Base-by-base conservation (phyloP, 2,113 vertebrate genomes). In the Lagopus muta region DNA sequence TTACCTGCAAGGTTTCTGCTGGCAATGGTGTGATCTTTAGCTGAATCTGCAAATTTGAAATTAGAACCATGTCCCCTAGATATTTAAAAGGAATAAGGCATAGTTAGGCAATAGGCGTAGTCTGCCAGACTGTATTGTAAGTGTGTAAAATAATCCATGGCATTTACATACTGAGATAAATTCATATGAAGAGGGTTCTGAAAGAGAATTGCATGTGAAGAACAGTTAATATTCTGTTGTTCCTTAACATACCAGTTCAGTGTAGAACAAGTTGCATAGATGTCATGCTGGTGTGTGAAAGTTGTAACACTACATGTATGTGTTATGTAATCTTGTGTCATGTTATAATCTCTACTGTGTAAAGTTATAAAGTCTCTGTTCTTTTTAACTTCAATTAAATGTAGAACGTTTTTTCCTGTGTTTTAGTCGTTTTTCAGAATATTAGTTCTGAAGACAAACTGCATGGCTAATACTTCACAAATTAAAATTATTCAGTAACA, bases 111-210 rank as follows among this genome's bases (percentile, higher is more conserved):
- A 64, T 7, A 57, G 21, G 21, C 3, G 5, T 27, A n/a, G 5
- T 67, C 34, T 1, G 1, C 17, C 28, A 32, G 13, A 69, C 17
- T 0, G 0, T 42, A 24, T 62, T n/a, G 54, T 62, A n/a, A 36
- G 14, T 50, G 8, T 62, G 8, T 58, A 17, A 65, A 64, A 55
- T 36, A 24, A 10, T 6, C 11, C 12, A 24, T 36, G 32, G 69
- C 16, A 36, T 28, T 65, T 81, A 60, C 52, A 30, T 5, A 16
- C 3, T 19, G 28, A 19, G 65, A 5, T 60, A 28, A 28, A 36
- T 43, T 72, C 10, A 7, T 48, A 12, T 42, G 57, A 52, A 77
- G 40, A 72, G 15, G 12, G 42, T 67, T 13, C 27, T 34, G 52
- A 54, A 86, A n/a, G 85, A 71, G 62, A 71, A 36, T 24, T 64